Percentiles rank a stretch among this genome's conserved stretches.
Conservation (phyloP, 2,888 invertebrate genomes). For the Andrena chrysosceles region DNA sequence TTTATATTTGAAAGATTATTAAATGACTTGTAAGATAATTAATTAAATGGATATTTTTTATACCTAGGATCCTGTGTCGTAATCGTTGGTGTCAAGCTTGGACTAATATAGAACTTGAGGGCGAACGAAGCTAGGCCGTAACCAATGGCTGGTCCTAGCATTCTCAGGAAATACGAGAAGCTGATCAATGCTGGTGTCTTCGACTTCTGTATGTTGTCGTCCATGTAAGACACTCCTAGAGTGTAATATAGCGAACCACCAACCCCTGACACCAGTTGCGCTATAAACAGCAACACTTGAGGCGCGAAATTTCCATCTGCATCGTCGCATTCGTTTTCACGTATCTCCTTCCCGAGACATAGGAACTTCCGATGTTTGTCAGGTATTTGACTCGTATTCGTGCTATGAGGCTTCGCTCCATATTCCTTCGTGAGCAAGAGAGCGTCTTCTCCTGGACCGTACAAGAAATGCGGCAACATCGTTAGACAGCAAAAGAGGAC, state of each 20-base stretch:
- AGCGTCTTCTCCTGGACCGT: slow-evolving; percentile 89
- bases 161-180: slow-evolving; percentile 89
- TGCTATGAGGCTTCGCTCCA: slow-evolving; percentile 84
- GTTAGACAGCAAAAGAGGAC: slow-evolving; percentile 89
- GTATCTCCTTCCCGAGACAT: slow-evolving; percentile 84
- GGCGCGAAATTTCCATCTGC: slow-evolving; percentile 88
- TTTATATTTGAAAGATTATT: neutral
- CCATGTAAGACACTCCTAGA: slow-evolving; percentile 90
- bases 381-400: slow-evolving; percentile 84
- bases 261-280: slow-evolving; percentile 90
- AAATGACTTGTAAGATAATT: neutral
- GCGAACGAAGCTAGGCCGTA: slow-evolving; percentile 89
- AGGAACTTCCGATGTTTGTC: slow-evolving; percentile 87
- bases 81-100: slow-evolving; percentile 88
- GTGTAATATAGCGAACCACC: slow-evolving; percentile 90
- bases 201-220: slow-evolving; percentile 91
- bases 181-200: slow-evolving; percentile 90
- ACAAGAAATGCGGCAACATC: slow-evolving; percentile 89
- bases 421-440: slow-evolving; percentile 88
- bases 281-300: slow-evolving; percentile 88
- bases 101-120: slow-evolving; percentile 89
- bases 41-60: neutral
- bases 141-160: slow-evolving; percentile 90
- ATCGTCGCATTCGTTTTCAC: slow-evolving; percentile 84
- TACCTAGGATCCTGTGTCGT: slow-evolving; percentile 88